A percentile compares a stretch with the other conserved stretches of the same genome.
Conservation (phyloP, 2,113 vertebrate genomes). For the Megaceryle torquata region DNA sequence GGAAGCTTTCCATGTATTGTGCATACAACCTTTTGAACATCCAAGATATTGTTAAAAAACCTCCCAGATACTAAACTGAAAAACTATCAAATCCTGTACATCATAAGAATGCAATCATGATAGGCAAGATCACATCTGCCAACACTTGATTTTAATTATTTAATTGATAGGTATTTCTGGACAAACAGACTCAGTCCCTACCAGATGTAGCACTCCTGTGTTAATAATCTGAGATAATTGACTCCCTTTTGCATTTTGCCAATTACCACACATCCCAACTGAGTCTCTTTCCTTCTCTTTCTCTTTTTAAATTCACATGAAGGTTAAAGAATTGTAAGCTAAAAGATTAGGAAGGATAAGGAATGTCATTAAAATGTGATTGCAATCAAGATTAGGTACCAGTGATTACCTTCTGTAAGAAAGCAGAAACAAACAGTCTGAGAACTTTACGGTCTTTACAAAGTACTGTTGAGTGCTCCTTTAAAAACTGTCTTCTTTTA, state of each 20-base stretch:
- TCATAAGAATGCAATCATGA: constrained; percentile 21
- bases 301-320: not conserved
- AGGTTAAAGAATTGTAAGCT: constrained; percentile 32
- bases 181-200: constrained; percentile 63
- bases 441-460: not conserved
- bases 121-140: constrained; percentile 50
- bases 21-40: not conserved
- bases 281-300: not conserved
- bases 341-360: constrained; percentile 37
- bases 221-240: constrained; percentile 74
- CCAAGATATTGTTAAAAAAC: not conserved
- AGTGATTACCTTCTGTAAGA: constrained; percentile 4
- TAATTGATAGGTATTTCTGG: constrained; percentile 69
- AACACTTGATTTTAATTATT: constrained; percentile 67
- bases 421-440: constrained; percentile 3
- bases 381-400: constrained; percentile 7
- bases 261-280: constrained; percentile 59
- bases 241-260: constrained; percentile 62
- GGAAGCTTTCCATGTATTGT: constrained; percentile 22
- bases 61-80: not conserved
- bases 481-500: constrained; percentile 6
- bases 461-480: not conserved
- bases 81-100: constrained; percentile 10
- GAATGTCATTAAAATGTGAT: constrained; percentile 45
- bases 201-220: constrained; percentile 65